phyloP scores from a whole-genome alignment of 2,113 vertebrate genomes.

The Strigops habroptila region DNA sequence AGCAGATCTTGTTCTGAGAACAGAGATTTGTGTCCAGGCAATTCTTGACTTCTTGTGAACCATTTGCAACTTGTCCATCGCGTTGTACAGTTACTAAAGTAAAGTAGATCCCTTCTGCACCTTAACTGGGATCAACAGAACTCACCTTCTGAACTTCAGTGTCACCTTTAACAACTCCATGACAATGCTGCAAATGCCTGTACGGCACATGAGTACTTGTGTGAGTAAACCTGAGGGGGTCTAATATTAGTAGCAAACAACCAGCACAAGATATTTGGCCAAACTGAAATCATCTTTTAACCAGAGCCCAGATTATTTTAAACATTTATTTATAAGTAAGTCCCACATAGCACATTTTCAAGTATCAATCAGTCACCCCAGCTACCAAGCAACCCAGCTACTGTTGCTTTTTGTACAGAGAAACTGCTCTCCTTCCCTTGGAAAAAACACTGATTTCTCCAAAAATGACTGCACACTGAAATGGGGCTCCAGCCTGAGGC shows the following conservation, averaged over 20 bases:
- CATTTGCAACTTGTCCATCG: not conserved
- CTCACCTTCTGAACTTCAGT: not conserved
- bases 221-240: not conserved
- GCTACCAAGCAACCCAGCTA: not conserved
- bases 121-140: not conserved
- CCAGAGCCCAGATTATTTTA: not conserved
- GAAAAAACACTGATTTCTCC: accelerated
- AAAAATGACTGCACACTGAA: not conserved
- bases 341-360: not conserved
- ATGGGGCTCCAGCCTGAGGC: not conserved
- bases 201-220: accelerated
- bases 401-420: not conserved
- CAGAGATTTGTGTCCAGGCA: not conserved
- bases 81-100: not conserved
- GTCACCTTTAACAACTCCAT: not conserved
- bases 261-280: not conserved
- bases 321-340: not conserved
- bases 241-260: not conserved
- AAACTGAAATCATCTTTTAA: not conserved
- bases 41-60: not conserved
- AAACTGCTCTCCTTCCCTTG: not conserved
- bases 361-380: not conserved
- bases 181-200: not conserved
- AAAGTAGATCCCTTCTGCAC: not conserved
- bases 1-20: not conserved